Evolutionary conservation across 2,888 invertebrate species (phyloP).

Genomic region (Odontothrips loti): DNA sequence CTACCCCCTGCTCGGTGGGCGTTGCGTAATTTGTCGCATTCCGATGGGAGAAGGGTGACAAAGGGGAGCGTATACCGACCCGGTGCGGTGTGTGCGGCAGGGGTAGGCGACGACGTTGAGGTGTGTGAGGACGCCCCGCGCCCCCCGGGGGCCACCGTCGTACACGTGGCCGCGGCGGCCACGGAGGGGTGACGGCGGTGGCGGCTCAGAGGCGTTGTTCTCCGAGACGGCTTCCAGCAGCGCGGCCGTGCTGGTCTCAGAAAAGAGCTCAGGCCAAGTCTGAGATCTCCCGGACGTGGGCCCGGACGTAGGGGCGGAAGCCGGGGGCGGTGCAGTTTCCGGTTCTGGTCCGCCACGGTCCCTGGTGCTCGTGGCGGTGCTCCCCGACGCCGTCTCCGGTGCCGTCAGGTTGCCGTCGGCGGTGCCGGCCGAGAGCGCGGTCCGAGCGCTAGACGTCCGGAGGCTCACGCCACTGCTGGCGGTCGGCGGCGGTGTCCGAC

Average conservation of each 20-base stretch:
- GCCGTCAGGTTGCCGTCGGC: background rate
- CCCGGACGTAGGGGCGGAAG: too few species aligned
- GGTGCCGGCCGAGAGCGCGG: background rate
- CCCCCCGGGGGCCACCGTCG: background rate
- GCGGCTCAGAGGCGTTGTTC: background rate
- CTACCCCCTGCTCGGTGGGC: too few species aligned
- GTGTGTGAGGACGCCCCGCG: background rate
- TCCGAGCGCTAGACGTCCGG: background rate
- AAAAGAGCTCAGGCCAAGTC: too few species aligned
- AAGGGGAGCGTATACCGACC: slow-evolving; percentile 7
- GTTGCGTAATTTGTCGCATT: background rate
- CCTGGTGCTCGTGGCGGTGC: background rate
- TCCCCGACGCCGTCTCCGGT: background rate
- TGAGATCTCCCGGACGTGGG: too few species aligned
- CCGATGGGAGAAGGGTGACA: background rate
- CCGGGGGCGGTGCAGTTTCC: too few species aligned
- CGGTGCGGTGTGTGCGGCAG: background rate
- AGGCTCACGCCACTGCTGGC: too few species aligned
- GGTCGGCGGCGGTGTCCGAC: too few species aligned
- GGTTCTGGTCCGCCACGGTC: too few species aligned
- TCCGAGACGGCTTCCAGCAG: too few species aligned
- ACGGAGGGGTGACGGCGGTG: background rate
- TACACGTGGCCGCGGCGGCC: background rate
- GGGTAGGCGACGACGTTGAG: slow-evolving; percentile 14
- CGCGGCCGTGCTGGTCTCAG: too few species aligned